Base-by-base conservation (phyloP, 2,888 invertebrate species). In the Nipponacmea schrenckii region DNA sequence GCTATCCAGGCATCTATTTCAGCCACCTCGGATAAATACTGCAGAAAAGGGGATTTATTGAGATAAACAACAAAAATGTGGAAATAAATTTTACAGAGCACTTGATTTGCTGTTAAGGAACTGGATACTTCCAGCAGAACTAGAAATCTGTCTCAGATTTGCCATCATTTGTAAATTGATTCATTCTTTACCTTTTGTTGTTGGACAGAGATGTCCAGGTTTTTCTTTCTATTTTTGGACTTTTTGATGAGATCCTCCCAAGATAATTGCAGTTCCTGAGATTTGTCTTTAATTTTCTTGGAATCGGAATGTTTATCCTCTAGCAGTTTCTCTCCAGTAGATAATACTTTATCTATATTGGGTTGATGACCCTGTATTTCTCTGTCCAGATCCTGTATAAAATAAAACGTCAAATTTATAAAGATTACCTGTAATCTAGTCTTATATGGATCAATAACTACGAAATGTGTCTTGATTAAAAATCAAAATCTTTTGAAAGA, bases 1-100 rank as follows among this genome's bases (percentile, higher is more conserved):
- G 95, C 94, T 89, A 98, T 93, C 97, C 97, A 98, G 0, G 96
- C 96, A 83, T 98, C 97, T 0, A 96, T 94, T 86, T 98, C 98
- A 89, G 97, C 97, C 0, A 97, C 97, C 88, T 98, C 98, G 0
- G 96, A 95, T 88, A 96, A 95, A 90, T 96, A 97, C 92, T 93
- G 96, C 81, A 77, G 74, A 56, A 48, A 39, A 39, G 39, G 10
- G 4, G 46, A 71, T 50, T 62, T 66, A 12, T 7, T 17, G 15
- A 64, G 24, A 24, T 14, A 24, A 26, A 56, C 50, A 24, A 39
- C 31, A 31, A 5, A 31, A 31, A n/a, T n/a, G n/a, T n/a, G n/a
- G n/a, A n/a, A n/a, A n/a, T n/a, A n/a, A n/a, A n/a, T n/a, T n/a
- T n/a, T n/a, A n/a, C n/a, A n/a, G n/a, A n/a, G n/a, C n/a, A n/a